Conservation (phyloP, 2,888 invertebrate species). For the Brachynemurus nebulosus region DNA sequence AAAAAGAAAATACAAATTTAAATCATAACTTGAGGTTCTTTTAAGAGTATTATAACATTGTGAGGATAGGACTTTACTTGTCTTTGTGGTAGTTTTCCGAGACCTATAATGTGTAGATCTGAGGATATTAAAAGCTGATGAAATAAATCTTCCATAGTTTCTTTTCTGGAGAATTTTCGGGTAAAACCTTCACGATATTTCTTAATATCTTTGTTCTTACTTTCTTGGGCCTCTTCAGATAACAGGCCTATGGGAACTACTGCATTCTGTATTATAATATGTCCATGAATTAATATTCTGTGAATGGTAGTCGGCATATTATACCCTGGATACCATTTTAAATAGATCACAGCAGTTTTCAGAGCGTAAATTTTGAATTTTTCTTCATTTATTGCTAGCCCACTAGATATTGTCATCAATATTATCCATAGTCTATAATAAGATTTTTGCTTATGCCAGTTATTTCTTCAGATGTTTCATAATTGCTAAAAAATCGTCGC, state of each 20-base stretch:
- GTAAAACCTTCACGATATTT: slow-evolving; percentile 5
- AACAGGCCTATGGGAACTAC: slow-evolving; percentile 13
- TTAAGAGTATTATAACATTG: neutral
- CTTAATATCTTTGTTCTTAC: slow-evolving; percentile 13
- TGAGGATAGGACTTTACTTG: neutral
- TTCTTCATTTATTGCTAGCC: slow-evolving; percentile 18
- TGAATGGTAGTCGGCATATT: slow-evolving; percentile 17
- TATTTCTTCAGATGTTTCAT: slow-evolving; percentile 18
- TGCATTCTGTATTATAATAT: slow-evolving; percentile 10
- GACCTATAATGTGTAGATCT: slow-evolving; percentile 7
- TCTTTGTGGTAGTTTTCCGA: neutral
- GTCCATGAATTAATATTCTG: slow-evolving; percentile 17
- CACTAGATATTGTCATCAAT: slow-evolving; percentile 18
- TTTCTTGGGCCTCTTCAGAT: slow-evolving; percentile 16
- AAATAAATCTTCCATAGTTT: slow-evolving; percentile 9
- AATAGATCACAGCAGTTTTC: slow-evolving; percentile 11
- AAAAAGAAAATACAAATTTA: neutral
- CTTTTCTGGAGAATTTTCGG: slow-evolving; percentile 4
- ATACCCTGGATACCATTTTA: slow-evolving; percentile 16
- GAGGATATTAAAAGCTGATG: slow-evolving; percentile 10
- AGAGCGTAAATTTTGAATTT: slow-evolving; percentile 18
- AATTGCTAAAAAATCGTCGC: slow-evolving; percentile 19
- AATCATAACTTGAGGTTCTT: neutral
- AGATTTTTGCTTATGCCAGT: slow-evolving; percentile 21
- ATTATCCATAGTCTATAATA: slow-evolving; percentile 19